These are phyloP conservation scores for Drosophila funebris DNA, from an alignment of 1,140 invertebrate genomes.

Conservation along the genomic window DNA sequence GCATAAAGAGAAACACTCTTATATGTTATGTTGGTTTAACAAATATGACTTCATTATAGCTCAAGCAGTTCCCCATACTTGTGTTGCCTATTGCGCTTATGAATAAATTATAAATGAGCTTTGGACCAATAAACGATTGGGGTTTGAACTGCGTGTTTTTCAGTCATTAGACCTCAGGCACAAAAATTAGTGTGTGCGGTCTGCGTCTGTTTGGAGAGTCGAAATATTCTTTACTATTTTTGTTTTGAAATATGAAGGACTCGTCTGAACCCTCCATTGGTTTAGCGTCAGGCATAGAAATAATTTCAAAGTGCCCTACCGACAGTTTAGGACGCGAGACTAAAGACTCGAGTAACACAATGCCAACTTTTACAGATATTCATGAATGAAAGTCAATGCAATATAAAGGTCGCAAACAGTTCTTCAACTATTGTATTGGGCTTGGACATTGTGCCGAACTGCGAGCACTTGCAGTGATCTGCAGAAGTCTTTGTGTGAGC, in stretches of 20 bases:
- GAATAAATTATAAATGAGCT: slow-evolving; percentile 78
- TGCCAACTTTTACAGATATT: slow-evolving; percentile 46
- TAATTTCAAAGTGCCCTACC: slow-evolving; percentile 65
- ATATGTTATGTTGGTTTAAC: slow-evolving; percentile 58
- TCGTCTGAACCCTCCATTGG: slow-evolving; percentile 7
- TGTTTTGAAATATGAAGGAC: slow-evolving; percentile 18
- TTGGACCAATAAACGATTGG: slow-evolving; percentile 43
- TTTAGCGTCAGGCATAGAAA: slow-evolving; percentile 25
- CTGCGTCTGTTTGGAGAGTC: slow-evolving; percentile 13
- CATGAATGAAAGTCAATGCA: slow-evolving; percentile 75
- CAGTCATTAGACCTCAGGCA: slow-evolving; percentile 61
- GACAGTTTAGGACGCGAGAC: slow-evolving; percentile 31
- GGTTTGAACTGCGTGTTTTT: slow-evolving; percentile 58
- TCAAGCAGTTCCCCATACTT: slow-evolving; percentile 49
- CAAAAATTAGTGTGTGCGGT: slow-evolving; percentile 39
- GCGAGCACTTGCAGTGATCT: slow-evolving; percentile 77
- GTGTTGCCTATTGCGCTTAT: slow-evolving; percentile 27
- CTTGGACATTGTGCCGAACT: slow-evolving; percentile 15
- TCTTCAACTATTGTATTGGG: not conserved
- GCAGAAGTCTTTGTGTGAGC: slow-evolving; percentile 55
- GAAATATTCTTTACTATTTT: slow-evolving; percentile 5
- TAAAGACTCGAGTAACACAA: slow-evolving; percentile 50
- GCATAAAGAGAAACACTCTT: slow-evolving; percentile 32
- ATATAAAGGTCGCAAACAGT: slow-evolving; percentile 49
- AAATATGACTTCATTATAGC: slow-evolving; percentile 76